phyloP scores from a whole-genome alignment of 2,113 vertebrate genomes.

The Callithrix jacchus region DNA sequence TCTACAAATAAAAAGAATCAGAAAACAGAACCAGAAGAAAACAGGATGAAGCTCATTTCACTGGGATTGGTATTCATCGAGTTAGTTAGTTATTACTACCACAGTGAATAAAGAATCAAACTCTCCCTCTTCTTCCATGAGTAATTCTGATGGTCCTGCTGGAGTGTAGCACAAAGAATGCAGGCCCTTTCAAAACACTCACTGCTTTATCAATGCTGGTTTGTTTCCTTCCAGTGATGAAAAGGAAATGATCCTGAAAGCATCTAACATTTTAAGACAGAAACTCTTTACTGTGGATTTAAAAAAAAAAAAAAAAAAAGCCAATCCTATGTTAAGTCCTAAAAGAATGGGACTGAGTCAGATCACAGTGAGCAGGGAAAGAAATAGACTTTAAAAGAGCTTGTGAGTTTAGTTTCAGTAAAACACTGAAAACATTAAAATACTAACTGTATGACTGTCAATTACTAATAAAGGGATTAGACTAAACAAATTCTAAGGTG shows the following conservation, averaged over 20 bases:
- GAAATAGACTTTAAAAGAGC: not conserved
- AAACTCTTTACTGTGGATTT: conserved; percentile 46
- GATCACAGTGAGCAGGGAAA: not conserved
- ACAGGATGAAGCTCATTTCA: not conserved
- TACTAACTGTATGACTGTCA: not conserved
- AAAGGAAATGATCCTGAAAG: conserved; percentile 63
- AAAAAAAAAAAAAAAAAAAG: not conserved
- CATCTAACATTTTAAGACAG: conserved; percentile 56
- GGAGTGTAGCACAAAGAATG: conserved; percentile 43
- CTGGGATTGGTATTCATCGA: not conserved
- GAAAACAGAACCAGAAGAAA: not conserved
- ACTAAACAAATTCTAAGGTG: not conserved
- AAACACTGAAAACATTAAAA: conserved; percentile 5
- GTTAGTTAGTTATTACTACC: not conserved
- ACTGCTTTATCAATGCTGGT: conserved; percentile 50
- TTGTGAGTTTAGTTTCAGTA: not conserved
- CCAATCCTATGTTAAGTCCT: not conserved
- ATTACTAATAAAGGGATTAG: not conserved
- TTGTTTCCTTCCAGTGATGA: conserved; percentile 52
- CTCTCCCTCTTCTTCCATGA: not conserved
- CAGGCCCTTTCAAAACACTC: conserved; percentile 55
- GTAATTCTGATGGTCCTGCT: not conserved
- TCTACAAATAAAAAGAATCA: conserved; percentile 6
- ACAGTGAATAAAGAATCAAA: not conserved
- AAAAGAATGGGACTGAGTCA: not conserved